Evolutionary conservation across 2,113 vertebrate genomes (phyloP).

Genomic region (Microtus ochrogaster): DNA sequence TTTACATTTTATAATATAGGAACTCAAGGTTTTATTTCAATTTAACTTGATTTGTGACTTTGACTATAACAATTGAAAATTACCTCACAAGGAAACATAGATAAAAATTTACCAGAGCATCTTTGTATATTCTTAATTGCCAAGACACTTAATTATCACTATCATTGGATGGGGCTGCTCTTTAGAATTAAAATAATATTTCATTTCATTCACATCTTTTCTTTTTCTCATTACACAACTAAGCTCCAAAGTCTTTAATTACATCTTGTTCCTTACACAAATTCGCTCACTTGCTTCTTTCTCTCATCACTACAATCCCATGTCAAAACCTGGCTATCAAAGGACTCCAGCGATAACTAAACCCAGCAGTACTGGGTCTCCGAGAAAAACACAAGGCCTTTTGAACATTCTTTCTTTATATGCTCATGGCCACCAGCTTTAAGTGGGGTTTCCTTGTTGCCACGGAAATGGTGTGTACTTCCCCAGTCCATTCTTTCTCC

Average conservation of each 20-base stretch:
- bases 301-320: not conserved
- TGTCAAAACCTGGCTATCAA: not conserved
- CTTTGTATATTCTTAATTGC: not conserved
- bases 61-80: slow-evolving; percentile 15
- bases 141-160: not conserved
- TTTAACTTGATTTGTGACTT: slow-evolving; percentile 5
- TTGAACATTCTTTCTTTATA: not conserved
- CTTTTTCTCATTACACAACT: not conserved
- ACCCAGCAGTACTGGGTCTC: not conserved
- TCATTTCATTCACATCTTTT: not conserved
- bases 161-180: not conserved
- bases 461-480: not conserved
- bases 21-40: not conserved
- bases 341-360: not conserved
- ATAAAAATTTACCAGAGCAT: not conserved
- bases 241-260: not conserved
- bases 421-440: not conserved
- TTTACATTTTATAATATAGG: not conserved
- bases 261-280: not conserved
- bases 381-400: not conserved
- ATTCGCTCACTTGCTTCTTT: not conserved
- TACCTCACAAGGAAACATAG: not conserved
- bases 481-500: not conserved
- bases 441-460: not conserved
- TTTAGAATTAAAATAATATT: not conserved